Evolutionary conservation across 2,888 invertebrate genomes (phyloP), one percentile per base, ranked within the genome.

Genomic region (Drosophila melanocephala): DNA sequence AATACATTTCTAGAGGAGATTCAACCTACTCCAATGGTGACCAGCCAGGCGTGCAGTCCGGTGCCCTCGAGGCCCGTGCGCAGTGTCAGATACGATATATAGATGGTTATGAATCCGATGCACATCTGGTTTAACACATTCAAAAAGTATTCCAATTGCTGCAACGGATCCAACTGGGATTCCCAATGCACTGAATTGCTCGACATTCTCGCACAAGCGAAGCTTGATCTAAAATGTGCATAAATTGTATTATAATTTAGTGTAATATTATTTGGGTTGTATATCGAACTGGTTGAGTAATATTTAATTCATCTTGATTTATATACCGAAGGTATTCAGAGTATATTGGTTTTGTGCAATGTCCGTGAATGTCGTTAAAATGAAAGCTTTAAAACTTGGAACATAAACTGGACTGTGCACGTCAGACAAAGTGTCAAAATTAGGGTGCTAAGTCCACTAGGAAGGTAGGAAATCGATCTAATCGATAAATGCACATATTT

Each of bases 81-180:
- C 19, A 93, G 69, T 47, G 92, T 92, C 30, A 91, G 12, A 80
- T 91, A 93, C 9, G 90, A 91, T 59, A 93, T 84, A 61, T 92
- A 93, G 32, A 93, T 92, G 35, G 93, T 92, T 5, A 93, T 80
- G 55, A 93, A 93, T 14, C 93, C 93, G 50, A 93, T 93, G 72
- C 92, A 91, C 64, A 93, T 90, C 60, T 93, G 93, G 77, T 93
- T 93, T 3, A 92, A 50, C 4, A 92, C 84, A 74, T 90, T 91
- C 0, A 93, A 37, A 2, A 84, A 69, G 60, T 77, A 87, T 64
- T 92, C 91, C 5, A 92, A 9, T 1, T 84, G 81, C 58, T 87
- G 79, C 10, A 85, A 33, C 9, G 81, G 59, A 51, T 75, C 72
- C 7, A 7, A 37, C n/a, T 81, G 80, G 19, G 71, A 35, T 2